These are phyloP conservation scores for Glaucidium brasilianum DNA, from an alignment of 2,113 vertebrate genomes.

Conservation along the genomic window DNA sequence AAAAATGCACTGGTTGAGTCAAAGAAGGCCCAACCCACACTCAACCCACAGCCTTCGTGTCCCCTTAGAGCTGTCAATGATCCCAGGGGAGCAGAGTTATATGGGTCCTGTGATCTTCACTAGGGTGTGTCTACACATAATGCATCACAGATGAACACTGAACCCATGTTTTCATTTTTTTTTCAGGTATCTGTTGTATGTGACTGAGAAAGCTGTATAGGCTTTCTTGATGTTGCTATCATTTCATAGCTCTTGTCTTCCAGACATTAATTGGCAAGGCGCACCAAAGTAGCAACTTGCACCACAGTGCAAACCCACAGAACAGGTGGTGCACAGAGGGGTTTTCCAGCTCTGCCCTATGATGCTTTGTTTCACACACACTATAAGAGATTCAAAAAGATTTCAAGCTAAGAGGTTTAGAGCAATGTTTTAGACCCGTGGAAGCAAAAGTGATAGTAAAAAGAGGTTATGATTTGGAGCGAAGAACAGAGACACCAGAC, in stretches of 20 bases:
- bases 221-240: background rate
- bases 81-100: background rate
- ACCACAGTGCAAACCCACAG: background rate
- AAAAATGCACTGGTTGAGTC: background rate
- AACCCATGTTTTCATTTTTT: background rate
- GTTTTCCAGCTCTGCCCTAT: background rate
- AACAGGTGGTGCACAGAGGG: rapidly evolving
- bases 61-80: background rate
- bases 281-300: background rate
- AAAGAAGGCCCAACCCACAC: background rate
- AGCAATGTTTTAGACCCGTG: background rate
- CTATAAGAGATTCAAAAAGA: background rate
- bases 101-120: background rate
- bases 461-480: background rate
- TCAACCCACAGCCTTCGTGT: background rate
- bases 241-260: background rate
- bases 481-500: background rate
- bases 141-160: background rate
- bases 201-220: background rate
- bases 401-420: background rate
- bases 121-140: background rate
- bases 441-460: background rate
- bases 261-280: background rate
- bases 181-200: background rate
- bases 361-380: rapidly evolving